phyloP scores from a whole-genome alignment of 2,797 vertebrate species.

The Spinus pinus region DNA sequence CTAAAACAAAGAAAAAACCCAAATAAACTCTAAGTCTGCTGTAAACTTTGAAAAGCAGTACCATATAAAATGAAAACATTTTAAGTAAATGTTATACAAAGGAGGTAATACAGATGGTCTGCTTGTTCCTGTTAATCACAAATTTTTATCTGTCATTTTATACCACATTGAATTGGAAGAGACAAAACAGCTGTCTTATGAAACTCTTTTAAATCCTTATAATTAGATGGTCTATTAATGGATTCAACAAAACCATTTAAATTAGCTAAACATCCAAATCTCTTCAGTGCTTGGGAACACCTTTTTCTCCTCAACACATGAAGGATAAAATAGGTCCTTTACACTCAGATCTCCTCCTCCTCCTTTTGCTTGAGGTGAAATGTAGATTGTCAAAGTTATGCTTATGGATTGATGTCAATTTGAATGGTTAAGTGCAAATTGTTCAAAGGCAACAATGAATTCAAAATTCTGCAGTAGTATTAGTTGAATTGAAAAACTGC shows the following conservation, averaged over 20 bases:
- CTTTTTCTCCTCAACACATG: not conserved
- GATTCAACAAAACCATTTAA: not conserved
- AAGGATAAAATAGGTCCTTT: not conserved
- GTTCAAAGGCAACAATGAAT: not conserved
- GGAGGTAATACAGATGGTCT: not conserved
- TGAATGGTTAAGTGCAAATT: not conserved
- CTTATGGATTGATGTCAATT: not conserved
- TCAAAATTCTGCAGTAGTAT: not conserved
- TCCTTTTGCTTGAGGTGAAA: not conserved
- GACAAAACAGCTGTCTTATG: not conserved
- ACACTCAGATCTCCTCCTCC: not conserved
- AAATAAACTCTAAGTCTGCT: not conserved
- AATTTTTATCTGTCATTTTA: not conserved
- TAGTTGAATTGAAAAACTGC: not conserved
- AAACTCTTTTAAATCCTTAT: not conserved
- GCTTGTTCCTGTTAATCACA: not conserved
- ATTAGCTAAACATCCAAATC: not conserved
- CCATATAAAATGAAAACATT: not conserved
- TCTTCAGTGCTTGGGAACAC: not conserved
- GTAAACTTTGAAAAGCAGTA: not conserved
- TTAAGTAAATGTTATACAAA: not conserved
- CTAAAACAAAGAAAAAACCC: conserved; percentile 64
- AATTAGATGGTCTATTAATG: not conserved
- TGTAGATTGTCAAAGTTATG: not conserved
- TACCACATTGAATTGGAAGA: not conserved